A percentile compares a stretch with the other conserved stretches of the same genome.
These are phyloP conservation scores for Deladenus siricidicola DNA, from an alignment of 2,888 invertebrate genomes.

Conservation along the genomic window DNA sequence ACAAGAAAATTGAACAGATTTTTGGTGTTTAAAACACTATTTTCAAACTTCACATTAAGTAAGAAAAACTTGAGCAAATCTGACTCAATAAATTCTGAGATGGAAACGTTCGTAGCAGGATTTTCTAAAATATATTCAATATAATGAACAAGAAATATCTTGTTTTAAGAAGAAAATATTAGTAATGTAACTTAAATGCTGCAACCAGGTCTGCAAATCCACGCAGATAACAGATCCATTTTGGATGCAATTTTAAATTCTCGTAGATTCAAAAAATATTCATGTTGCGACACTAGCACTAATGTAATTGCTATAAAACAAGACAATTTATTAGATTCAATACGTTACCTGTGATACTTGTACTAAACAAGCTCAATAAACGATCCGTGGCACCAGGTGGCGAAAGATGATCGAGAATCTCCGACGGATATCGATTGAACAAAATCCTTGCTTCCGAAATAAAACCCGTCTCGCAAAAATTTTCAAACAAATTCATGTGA, in stretches of 20 bases:
- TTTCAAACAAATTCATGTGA: conserved; percentile 16
- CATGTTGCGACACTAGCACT: too few species aligned
- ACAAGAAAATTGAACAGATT: conserved; percentile 13
- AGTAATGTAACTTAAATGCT: background rate
- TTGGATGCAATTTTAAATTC: too few species aligned
- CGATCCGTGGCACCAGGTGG: background rate
- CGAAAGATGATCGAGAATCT: conserved; percentile 5
- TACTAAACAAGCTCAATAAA: background rate
- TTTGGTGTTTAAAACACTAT: background rate
- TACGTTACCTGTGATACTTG: background rate
- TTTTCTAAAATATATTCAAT: background rate
- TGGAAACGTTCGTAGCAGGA: background rate
- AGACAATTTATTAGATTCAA: too few species aligned
- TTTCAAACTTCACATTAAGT: background rate
- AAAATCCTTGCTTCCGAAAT: conserved; percentile 14
- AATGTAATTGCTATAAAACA: too few species aligned
- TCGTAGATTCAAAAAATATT: too few species aligned
- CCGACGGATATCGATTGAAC: conserved; percentile 10
- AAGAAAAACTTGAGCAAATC: conserved; percentile 8
- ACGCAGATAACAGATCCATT: background rate
- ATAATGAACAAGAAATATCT: too few species aligned
- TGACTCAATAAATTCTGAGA: conserved; percentile 14
- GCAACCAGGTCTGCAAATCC: background rate
- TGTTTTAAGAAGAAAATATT: too few species aligned
- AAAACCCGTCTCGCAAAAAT: conserved; percentile 11